phyloP scores from a whole-genome alignment of 1,140 invertebrate genomes.

The Macrostomum lignano region DNA sequence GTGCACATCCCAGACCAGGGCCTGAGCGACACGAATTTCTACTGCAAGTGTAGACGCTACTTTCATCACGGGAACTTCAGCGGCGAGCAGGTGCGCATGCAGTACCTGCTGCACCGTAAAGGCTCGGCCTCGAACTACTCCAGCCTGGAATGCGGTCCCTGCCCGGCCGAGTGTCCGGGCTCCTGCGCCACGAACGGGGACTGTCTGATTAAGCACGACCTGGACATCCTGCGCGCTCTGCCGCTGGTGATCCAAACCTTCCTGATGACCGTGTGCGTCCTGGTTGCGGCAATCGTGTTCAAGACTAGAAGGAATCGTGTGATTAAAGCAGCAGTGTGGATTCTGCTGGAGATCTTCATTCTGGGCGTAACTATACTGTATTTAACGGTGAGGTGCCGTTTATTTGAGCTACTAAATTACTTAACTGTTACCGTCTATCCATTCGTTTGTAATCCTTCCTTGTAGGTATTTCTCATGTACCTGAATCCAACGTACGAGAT shows the following conservation, averaged over 20 bases:
- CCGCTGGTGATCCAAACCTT: conserved; percentile 40
- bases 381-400: conserved; percentile 38
- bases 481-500: no score
- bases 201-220: conserved; percentile 32
- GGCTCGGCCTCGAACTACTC: no score
- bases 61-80: no score
- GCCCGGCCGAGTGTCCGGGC: conserved; percentile 32
- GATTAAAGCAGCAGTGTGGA: conserved; percentile 55
- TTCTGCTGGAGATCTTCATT: conserved; percentile 52
- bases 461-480: no score
- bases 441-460: no score
- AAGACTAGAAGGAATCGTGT: conserved; percentile 46
- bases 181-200: conserved; percentile 30
- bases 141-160: conserved; percentile 35
- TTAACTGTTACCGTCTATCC: no score
- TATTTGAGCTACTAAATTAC: conserved; percentile 7
- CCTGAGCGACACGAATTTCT: no score
- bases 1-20: no score
- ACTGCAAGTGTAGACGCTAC: no score
- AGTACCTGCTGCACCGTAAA: no score
- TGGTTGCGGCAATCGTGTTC: conserved; percentile 41
- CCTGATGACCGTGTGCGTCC: conserved; percentile 40
- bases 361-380: conserved; percentile 54
- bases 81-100: no score
- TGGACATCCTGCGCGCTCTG: conserved; percentile 33